Evolutionary conservation across 2,797 vertebrate species (phyloP), one percentile per base, ranked within the genome.

Genomic region (Enteromius treurensis): DNA sequence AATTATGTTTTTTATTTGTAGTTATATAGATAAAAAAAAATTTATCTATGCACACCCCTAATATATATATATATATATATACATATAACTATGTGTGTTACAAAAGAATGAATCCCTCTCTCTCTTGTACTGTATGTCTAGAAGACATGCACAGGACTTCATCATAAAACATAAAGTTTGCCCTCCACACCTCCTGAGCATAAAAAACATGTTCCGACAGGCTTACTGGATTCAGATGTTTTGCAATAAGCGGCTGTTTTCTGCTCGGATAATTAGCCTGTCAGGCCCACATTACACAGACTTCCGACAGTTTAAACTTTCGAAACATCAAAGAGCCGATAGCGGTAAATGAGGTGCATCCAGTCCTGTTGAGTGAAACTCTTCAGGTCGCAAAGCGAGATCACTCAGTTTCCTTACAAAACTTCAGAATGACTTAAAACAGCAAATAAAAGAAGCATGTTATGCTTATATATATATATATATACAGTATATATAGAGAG

Each of bases 271-370:
- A 78, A 76, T 80, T 81, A 69, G 73, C 11, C 85, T 84, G 82
- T 81, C 79, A 85, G 55, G 51, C 49, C 26, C 82, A 71, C 53
- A 84, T 23, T 76, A 23, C 55, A 81, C 65, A 68, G 47, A 85
- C 62, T 74, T 79, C 70, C 70, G 15, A 79, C 71, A 6, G 58
- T 75, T 74, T 75, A n/a, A 75, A 74, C 70, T 68, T 91, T 90
- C 82, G 64, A 13, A 85, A 82, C 89, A 90, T 89, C 87, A 91
- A 92, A 89, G 77, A 85, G 89, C 89, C 65, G 88, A 90, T 93
- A 91, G 92, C 85, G 71, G 87, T 85, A 88, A 93, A 91, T 90
- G 85, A 87, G 88, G 91, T 91, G 89, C 92, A 93, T 92, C 91
- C 90, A 89, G 80, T 53, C 73, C 19, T 49, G 45, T 69, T 69